phyloP scores from a whole-genome alignment of 92 coral and sea anemone species.

The Paragorgia papillata region DNA sequence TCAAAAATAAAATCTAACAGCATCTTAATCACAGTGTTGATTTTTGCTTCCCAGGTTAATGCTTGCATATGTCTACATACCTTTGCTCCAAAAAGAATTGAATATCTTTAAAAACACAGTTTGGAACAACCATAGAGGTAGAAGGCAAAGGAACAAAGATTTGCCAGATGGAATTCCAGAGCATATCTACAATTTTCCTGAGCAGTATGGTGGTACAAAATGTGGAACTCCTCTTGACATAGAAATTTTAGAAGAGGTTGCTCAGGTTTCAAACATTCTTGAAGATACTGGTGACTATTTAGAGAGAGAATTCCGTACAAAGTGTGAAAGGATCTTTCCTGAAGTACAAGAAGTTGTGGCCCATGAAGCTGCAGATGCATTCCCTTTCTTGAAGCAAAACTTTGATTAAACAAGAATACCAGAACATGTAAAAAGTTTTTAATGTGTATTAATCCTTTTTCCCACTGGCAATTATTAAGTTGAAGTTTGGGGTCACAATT shows the following conservation, averaged over 20 bases:
- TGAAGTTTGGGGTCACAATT: too few species aligned
- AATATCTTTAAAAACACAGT: conserved; percentile 11
- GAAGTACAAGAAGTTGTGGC: conserved; percentile 6
- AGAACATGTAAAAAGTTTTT: too few species aligned
- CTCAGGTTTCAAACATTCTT: conserved; percentile 5
- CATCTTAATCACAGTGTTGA: too few species aligned
- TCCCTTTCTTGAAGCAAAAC: conserved; percentile 5
- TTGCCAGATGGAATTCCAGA: conserved; percentile 34
- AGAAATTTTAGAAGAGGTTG: conserved; percentile 3
- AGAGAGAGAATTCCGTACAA: neutral
- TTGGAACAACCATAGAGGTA: conserved; percentile 33
- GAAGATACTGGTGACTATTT: conserved; percentile 1
- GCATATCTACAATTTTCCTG: conserved; percentile 30
- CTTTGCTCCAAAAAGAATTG: conserved; percentile 28
- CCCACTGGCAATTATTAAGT: too few species aligned
- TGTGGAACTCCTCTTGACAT: conserved; percentile 1
- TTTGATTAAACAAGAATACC: too few species aligned
- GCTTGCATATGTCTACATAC: conserved; percentile 37
- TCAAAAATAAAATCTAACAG: too few species aligned
- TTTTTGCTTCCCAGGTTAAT: conserved; percentile 5
- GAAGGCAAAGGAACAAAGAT: conserved; percentile 31
- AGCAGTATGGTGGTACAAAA: conserved; percentile 6
- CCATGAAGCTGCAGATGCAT: conserved; percentile 6
- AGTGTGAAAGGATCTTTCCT: conserved; percentile 6
- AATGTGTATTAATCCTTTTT: too few species aligned